Conservation (phyloP, 2,888 invertebrate species). For the Oxyteleia sp. region DNA sequence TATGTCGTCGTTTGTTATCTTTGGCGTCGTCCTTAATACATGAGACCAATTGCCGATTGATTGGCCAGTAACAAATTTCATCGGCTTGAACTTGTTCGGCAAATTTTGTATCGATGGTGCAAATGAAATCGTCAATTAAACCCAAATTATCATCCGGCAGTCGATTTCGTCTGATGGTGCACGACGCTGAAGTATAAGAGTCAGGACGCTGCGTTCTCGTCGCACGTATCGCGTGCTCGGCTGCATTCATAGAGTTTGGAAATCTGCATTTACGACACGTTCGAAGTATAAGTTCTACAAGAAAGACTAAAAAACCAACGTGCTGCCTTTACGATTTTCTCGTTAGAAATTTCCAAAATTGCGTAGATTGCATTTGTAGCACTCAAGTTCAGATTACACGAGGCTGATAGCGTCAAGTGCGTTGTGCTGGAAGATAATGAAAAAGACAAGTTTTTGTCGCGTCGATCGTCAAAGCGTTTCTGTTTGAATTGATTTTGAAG, state of each 20-base stretch:
- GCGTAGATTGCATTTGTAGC: constrained; percentile 72
- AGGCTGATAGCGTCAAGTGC: constrained; percentile 44
- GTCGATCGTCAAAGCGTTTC: constrained; percentile 25
- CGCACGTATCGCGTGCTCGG: constrained; percentile 69
- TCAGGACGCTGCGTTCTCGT: constrained; percentile 24
- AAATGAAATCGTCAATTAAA: neutral
- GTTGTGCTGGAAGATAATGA: constrained; percentile 14
- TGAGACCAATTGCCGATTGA: neutral
- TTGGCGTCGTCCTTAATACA: neutral
- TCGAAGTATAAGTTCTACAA: constrained; percentile 59
- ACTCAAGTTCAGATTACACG: constrained; percentile 79
- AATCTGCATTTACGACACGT: constrained; percentile 68
- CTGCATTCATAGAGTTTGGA: constrained; percentile 81
- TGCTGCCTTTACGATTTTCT: constrained; percentile 79
- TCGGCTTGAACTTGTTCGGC: neutral
- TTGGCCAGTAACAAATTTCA: neutral
- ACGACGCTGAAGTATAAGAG: constrained; percentile 43
- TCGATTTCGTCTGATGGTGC: constrained; percentile 74
- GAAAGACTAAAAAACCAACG: constrained; percentile 76
- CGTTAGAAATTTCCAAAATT: constrained; percentile 68
- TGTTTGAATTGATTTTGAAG: neutral
- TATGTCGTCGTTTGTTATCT: neutral
- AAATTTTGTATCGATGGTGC: neutral
- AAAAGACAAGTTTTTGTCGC: neutral
- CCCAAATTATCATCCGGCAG: neutral